Evolutionary conservation across 2,888 invertebrate species (phyloP), one percentile per base, ranked within the genome.

Genomic region (Microplitis manilae): DNA sequence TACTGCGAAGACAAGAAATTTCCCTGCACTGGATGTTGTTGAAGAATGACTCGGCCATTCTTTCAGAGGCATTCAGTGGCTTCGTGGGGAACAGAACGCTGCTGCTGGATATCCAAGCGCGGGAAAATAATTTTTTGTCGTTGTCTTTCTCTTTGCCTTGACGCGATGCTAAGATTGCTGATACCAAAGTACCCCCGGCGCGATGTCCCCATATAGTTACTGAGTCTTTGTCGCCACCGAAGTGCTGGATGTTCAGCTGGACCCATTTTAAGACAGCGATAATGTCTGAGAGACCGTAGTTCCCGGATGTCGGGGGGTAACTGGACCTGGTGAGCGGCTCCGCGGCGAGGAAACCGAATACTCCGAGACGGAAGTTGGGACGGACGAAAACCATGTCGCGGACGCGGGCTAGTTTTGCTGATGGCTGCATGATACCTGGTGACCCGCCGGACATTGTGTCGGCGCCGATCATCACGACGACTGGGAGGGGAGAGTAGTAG

Each of bases 151-250:
- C 93, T 75, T 94, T 92, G 4, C 94, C 91, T 77, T 92, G 89
- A 80, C 87, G 91, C 1, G 77, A 50, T 9, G 91, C 90, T 85
- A 94, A 92, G 62, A 97, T 90, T 0, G 96, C 95, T 0, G 96
- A 94, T 0, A 96, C 95, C 13, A 97, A 90, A 0, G 96, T 96
- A 0, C 95, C 97, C 1, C 97, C 97, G 0, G 96, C 96, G 30
- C 95, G 92, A 86, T 97, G 96, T 0, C 96, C 97, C 84, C 97
- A 92, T 60, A 97, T 87, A 0, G 96, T 97, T 0, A 97, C 95
- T 2, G 95, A 92, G 0, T 92, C 91, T 0, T 94, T 93, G 87
- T 96, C 94, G 0, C 97, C 97, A 0, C 97, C 96, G 85, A 97
- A 97, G 87, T 96, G 93, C 76, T 93, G 93, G 68, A 96, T 96